Conservation (phyloP, 1,140 invertebrate genomes). For the Nasonia giraulti region DNA sequence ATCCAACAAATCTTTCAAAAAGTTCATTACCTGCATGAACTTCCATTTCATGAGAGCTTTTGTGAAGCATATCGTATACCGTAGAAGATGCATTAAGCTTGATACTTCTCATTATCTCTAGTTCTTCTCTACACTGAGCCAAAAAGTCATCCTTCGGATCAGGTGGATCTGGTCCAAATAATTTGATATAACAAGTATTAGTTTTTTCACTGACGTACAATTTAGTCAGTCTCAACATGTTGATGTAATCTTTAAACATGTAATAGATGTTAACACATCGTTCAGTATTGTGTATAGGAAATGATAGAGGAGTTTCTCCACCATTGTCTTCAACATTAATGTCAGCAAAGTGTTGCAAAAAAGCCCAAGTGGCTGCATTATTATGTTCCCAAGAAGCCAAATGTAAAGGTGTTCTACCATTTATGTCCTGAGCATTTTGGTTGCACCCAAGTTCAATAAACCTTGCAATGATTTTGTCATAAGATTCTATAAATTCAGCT, state of each 20-base stretch:
- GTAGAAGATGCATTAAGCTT: constrained; percentile 23
- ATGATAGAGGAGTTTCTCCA: constrained; percentile 34
- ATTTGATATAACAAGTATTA: neutral
- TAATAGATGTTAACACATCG: constrained; percentile 3
- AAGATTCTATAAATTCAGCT: constrained; percentile 28
- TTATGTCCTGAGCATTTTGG: constrained; percentile 31
- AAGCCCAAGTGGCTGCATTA: neutral
- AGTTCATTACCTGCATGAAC: constrained; percentile 9
- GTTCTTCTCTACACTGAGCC: constrained; percentile 32
- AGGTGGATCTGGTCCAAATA: neutral
- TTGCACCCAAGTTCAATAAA: constrained; percentile 27
- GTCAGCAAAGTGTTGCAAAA: constrained; percentile 34
- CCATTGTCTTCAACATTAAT: constrained; percentile 38
- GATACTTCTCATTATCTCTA: constrained; percentile 39
- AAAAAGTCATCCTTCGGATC: constrained; percentile 38
- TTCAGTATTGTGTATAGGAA: constrained; percentile 21
- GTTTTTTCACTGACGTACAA: constrained; percentile 16
- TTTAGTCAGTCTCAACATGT: constrained; percentile 25
- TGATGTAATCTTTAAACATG: constrained; percentile 30
- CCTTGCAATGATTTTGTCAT: constrained; percentile 20
- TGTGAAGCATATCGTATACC: constrained; percentile 34
- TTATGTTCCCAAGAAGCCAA: constrained; percentile 29
- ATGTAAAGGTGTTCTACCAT: constrained; percentile 40
- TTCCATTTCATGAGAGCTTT: constrained; percentile 40
- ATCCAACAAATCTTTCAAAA: constrained; percentile 19